These are phyloP conservation scores for Pediacus dermestoides DNA, from an alignment of 2,888 invertebrate genomes.

Conservation along the genomic window DNA sequence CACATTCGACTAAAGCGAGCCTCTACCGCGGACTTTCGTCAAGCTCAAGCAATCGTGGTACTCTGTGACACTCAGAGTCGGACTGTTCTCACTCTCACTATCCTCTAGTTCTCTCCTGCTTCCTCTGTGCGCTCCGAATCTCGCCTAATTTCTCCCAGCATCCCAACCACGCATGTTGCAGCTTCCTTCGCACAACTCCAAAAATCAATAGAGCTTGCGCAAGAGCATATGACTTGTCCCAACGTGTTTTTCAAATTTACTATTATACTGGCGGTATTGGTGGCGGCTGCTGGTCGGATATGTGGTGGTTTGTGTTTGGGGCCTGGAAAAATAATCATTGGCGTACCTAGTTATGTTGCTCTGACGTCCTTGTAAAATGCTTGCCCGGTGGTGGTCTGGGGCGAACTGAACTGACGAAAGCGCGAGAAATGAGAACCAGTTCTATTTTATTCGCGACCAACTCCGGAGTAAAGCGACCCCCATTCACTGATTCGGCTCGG, in stretches of 20 bases:
- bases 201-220: conserved; percentile 49
- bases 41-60: conserved; percentile 35
- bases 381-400: too few relatives aligned
- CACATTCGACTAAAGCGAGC: conserved; percentile 48
- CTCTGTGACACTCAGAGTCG: conserved; percentile 39
- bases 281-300: too few relatives aligned
- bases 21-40: conserved; percentile 47
- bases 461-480: too few relatives aligned
- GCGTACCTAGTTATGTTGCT: too few relatives aligned
- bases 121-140: conserved; percentile 16
- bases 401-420: too few relatives aligned
- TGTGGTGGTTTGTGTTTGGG: too few relatives aligned
- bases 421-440: too few relatives aligned
- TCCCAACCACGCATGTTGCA: conserved; percentile 36
- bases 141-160: conserved; percentile 19
- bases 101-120: conserved; percentile 24
- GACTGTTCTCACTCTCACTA: conserved; percentile 21
- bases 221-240: conserved; percentile 46
- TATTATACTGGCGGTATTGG: background rate
- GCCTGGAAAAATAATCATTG: too few relatives aligned
- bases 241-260: conserved; percentile 35
- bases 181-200: conserved; percentile 35
- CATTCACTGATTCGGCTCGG: too few relatives aligned
- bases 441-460: too few relatives aligned
- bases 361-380: too few relatives aligned